Percentiles rank a stretch among this genome's conserved stretches.
Evolutionary conservation across 2,113 vertebrate species (phyloP).

Genomic region (Porphyrio hochstetteri): DNA sequence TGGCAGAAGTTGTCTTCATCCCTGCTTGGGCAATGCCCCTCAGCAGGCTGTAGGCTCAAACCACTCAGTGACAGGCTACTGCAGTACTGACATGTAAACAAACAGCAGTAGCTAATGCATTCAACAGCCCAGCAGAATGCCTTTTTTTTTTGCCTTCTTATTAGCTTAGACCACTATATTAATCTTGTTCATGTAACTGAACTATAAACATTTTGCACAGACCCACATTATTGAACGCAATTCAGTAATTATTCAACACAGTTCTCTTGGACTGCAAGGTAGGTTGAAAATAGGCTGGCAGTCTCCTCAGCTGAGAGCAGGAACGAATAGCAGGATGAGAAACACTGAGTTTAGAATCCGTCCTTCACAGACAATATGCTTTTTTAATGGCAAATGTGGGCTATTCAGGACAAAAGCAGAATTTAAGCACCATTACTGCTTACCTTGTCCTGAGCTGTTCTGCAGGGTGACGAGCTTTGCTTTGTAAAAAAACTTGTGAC

Average conservation of each 20-base stretch:
- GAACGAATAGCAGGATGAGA: not conserved
- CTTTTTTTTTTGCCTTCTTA: not conserved
- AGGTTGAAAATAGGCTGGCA: not conserved
- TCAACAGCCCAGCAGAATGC: not conserved
- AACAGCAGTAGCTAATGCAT: not conserved
- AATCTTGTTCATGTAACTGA: not conserved
- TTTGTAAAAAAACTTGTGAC: not conserved
- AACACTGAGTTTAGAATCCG: not conserved
- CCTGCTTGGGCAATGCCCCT: not conserved
- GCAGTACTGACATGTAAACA: not conserved
- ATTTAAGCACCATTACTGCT: not conserved
- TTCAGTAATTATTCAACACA: not conserved
- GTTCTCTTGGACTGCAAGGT: not conserved
- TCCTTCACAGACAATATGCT: not conserved
- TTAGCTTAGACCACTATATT: not conserved
- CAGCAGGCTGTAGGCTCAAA: not conserved
- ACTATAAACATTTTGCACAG: not conserved
- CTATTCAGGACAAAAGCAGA: not conserved
- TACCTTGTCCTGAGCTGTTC: not conserved
- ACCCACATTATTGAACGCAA: not conserved
- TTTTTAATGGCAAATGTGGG: not conserved
- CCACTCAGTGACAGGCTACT: not conserved
- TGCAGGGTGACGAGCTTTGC: not conserved
- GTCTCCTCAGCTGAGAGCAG: not conserved
- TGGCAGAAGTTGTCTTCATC: not conserved